A percentile compares a stretch with the other conserved stretches of the same genome.
phyloP scores from a whole-genome alignment of 2,797 vertebrate genomes.

The Champsocephalus gunnari region DNA sequence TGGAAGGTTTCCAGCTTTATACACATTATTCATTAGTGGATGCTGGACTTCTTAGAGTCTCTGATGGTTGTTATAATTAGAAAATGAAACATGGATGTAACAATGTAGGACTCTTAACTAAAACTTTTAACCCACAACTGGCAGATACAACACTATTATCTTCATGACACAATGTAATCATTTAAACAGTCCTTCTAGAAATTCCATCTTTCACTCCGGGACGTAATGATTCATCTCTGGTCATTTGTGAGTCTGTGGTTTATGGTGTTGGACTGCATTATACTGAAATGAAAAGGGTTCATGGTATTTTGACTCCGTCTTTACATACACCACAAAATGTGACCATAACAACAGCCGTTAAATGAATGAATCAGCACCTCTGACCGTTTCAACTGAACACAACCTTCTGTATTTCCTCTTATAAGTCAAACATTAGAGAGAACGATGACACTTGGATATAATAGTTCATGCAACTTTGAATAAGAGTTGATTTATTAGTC shows the following conservation, averaged over 20 bases:
- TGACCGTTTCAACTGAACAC: background rate
- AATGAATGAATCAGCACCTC: constrained; percentile 8
- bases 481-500: background rate
- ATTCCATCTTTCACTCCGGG: constrained; percentile 6
- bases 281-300: constrained; percentile 10
- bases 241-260: constrained; percentile 23
- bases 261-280: background rate
- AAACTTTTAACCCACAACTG: background rate
- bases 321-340: background rate
- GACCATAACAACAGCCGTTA: background rate
- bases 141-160: background rate
- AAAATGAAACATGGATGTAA: background rate
- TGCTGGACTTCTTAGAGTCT: fast-evolving
- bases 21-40: background rate
- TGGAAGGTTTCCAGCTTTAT: constrained; percentile 5
- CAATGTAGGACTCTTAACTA: background rate
- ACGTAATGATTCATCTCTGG: constrained; percentile 12
- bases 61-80: background rate
- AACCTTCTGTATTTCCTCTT: background rate
- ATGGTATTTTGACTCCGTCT: background rate
- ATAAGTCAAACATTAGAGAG: too few relatives aligned
- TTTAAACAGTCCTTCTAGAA: background rate
- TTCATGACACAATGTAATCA: background rate
- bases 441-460: background rate
- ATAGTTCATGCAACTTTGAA: background rate